Evolutionary conservation across 2,797 vertebrate species (phyloP).

Genomic region (Mus spretus): DNA sequence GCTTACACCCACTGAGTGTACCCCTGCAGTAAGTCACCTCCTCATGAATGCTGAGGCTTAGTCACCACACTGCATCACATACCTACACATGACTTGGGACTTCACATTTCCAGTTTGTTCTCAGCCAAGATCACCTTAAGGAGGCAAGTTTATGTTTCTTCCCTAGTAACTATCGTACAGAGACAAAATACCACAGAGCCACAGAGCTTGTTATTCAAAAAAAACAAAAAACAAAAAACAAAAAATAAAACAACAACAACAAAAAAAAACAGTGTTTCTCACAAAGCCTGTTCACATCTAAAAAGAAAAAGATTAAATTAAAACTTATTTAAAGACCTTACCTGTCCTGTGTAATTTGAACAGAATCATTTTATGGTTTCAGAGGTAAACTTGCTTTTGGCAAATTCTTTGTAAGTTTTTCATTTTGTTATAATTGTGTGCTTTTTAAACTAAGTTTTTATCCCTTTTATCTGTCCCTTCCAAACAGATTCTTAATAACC

Average conservation of each 20-base stretch:
- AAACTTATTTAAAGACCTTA: conserved; percentile 71
- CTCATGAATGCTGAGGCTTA: conserved; percentile 53
- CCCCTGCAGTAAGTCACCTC: neutral
- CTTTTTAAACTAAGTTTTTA: neutral
- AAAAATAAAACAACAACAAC: neutral
- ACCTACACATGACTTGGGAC: conserved; percentile 80
- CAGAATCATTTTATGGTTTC: conserved; percentile 70
- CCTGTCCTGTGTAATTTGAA: neutral
- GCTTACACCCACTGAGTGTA: neutral
- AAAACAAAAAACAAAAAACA: neutral
- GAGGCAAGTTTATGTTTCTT: conserved; percentile 71
- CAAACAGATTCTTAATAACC: conserved; percentile 20
- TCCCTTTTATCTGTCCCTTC: neutral
- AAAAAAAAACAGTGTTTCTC: conserved; percentile 50
- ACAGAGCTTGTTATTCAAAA: conserved; percentile 74
- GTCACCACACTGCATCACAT: conserved; percentile 67
- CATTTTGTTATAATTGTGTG: neutral
- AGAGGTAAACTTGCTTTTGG: conserved; percentile 56
- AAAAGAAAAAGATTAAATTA: conserved; percentile 75
- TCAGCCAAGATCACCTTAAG: conserved; percentile 69
- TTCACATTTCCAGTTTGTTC: conserved; percentile 78
- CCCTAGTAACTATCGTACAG: conserved; percentile 1
- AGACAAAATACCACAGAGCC: conserved; percentile 74
- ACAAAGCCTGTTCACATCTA: conserved; percentile 75
- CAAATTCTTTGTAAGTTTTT: conserved; percentile 42